phyloP scores from a whole-genome alignment of 2,113 vertebrate species.

The Ginglymostoma cirratum region DNA sequence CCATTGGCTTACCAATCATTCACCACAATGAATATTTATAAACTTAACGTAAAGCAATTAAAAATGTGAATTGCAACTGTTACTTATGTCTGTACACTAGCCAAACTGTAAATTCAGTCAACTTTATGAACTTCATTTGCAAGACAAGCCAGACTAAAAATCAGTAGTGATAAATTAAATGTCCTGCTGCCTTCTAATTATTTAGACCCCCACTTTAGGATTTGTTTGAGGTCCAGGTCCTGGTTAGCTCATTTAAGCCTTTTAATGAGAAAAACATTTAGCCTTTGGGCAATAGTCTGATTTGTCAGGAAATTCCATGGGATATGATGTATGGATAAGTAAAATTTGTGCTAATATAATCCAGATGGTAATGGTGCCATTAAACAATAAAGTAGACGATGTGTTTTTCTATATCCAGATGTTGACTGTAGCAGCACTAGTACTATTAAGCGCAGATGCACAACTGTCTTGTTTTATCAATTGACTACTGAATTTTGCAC shows the following conservation, averaged over 20 bases:
- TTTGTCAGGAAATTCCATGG: conserved; percentile 58
- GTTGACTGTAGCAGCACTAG: conserved; percentile 50
- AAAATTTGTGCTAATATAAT: conserved; percentile 50
- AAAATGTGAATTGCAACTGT: conserved; percentile 14
- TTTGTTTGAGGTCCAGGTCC: conserved; percentile 39
- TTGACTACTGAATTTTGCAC: conserved; percentile 8
- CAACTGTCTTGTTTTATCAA: conserved; percentile 26
- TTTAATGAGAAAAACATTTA: conserved; percentile 50
- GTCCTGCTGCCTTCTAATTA: conserved; percentile 33
- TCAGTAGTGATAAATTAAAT: conserved; percentile 7
- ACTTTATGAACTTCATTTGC: conserved; percentile 20
- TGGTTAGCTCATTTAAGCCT: conserved; percentile 45
- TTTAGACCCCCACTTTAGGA: conserved; percentile 10
- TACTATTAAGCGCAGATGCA: conserved; percentile 46
- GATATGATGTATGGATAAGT: conserved; percentile 50
- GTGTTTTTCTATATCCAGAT: conserved; percentile 52
- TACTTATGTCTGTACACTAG: not conserved
- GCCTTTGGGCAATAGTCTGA: conserved; percentile 55
- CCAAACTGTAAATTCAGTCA: conserved; percentile 4
- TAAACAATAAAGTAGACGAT: conserved; percentile 47
- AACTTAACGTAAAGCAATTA: not conserved
- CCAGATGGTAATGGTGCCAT: conserved; percentile 52
- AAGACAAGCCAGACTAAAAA: conserved; percentile 22
- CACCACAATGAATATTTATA: not conserved
- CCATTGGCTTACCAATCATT: not conserved